These are phyloP conservation scores for Scophthalmus maximus DNA, from an alignment of 2,113 vertebrate genomes.

Conservation along the genomic window DNA sequence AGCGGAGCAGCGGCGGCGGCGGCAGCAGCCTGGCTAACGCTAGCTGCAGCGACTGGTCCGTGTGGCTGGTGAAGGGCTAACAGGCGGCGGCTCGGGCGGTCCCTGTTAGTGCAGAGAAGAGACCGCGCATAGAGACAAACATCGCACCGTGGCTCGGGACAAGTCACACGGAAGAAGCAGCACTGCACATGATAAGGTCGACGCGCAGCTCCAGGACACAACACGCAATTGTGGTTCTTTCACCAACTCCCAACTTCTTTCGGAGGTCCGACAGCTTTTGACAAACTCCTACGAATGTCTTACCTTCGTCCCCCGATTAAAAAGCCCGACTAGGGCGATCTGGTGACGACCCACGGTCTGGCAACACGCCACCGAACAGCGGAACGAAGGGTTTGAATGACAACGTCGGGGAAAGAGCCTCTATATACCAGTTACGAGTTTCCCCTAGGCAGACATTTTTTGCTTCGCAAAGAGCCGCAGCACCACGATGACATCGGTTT, in stretches of 20 bases:
- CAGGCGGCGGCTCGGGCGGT: conserved; percentile 30
- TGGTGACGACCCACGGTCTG: conserved; percentile 81
- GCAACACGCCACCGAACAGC: conserved; percentile 71
- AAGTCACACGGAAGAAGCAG: conserved; percentile 2
- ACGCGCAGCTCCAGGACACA: conserved; percentile 34
- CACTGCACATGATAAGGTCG: conserved; percentile 9
- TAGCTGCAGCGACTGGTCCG: conserved; percentile 51
- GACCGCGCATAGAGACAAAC: not conserved
- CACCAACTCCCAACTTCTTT: conserved; percentile 85
- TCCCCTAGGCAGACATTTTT: conserved; percentile 98
- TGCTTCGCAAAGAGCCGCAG: conserved; percentile 88
- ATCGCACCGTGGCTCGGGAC: conserved; percentile 1
- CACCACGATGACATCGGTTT: conserved; percentile 86
- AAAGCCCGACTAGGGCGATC: conserved; percentile 89
- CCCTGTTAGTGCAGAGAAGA: conserved; percentile 14
- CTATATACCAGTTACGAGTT: conserved; percentile 91
- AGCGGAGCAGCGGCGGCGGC: too few relatives aligned
- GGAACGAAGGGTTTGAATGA: conserved; percentile 65
- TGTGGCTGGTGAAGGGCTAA: conserved; percentile 35
- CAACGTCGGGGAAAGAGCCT: conserved; percentile 72
- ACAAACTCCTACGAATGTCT: conserved; percentile 77
- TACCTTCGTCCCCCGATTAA: conserved; percentile 87
- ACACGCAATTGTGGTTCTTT: conserved; percentile 63
- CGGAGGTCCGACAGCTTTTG: conserved; percentile 78
- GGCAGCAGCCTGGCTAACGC: conserved; percentile 56